Percentiles rank a stretch among this genome's conserved stretches.
These are phyloP conservation scores for Galerucella nymphaeae DNA, from an alignment of 2,888 invertebrate genomes.

Conservation along the genomic window DNA sequence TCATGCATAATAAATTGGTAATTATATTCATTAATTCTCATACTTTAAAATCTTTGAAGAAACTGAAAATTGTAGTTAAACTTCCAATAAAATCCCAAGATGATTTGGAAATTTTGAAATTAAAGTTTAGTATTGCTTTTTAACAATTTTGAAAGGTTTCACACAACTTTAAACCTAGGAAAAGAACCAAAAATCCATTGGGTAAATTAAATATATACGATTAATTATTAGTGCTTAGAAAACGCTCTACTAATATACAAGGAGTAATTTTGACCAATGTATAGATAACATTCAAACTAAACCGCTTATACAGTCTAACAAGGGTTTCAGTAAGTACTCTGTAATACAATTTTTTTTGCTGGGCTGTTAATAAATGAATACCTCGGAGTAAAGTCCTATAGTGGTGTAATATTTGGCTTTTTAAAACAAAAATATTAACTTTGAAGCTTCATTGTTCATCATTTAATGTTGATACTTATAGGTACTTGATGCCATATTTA, in stretches of 20 bases:
- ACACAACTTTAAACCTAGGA: not conserved
- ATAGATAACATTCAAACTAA: not conserved
- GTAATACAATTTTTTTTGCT: not conserved
- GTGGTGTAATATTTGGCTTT: not conserved
- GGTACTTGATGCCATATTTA: not conserved
- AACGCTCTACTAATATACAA: constrained; percentile 10
- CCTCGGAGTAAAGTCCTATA: not conserved
- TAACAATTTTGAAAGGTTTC: not conserved
- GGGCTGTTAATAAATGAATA: not conserved
- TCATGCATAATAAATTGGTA: too few species aligned
- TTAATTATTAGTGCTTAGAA: constrained; percentile 11
- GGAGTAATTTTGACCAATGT: constrained; percentile 20
- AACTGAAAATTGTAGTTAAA: not conserved
- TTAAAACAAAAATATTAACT: too few species aligned
- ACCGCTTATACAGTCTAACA: too few species aligned
- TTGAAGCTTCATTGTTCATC: too few species aligned
- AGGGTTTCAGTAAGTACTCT: too few species aligned
- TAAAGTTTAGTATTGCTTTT: not conserved
- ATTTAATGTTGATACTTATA: not conserved
- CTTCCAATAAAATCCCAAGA: not conserved
- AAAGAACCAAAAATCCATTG: not conserved
- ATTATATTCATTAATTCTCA: too few species aligned
- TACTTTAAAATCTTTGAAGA: not conserved
- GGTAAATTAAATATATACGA: not conserved
- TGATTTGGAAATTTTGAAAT: not conserved